Base-by-base conservation (phyloP, 2,113 vertebrate species). In the Rhipidura dahli region DNA sequence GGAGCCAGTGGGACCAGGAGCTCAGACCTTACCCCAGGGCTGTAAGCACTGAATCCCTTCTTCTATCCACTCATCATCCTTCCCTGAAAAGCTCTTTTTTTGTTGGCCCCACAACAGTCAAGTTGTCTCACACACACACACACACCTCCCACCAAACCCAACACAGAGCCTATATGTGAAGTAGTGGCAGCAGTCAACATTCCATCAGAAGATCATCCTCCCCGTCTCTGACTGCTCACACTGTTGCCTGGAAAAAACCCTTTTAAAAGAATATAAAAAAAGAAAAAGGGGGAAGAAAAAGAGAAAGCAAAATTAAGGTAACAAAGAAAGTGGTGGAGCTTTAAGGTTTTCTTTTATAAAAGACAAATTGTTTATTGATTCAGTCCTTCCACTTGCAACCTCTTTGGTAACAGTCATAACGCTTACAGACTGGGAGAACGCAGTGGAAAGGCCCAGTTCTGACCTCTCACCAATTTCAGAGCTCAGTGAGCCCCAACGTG, bases 371-470 rank as follows among this genome's bases (percentile, higher is more conserved):
- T 97, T 96, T 95, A 95, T 95, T 95, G 92, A 79, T 94, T 96
- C 92, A 56, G 79, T 95, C 93, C 82, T 96, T 96, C 94, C 94
- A 95, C 95, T 97, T 94, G 95, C 95, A 96, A 94, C 94, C 93
- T 97, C 95, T 96, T 97, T 97, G 96, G 95, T 94, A 97, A 96
- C 94, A 95, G 94, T 90, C 95, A 4, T 63, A 80, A 94, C 79
- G 64, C 88, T 88, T 94, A 89, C 82, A 92, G 91, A 87, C 91
- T 61, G 79, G 90, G 94, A 95, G 94, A 95, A 95, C 44, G 53
- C 91, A 92, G 90, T 85, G 87, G 79, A 77, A 93, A 86, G 82
- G 89, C 71, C 82, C 56, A 45, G 0, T 96, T 94, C 70, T 94
- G 91, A 21, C 91, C 71, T 92, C 93, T 83, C 93, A 72, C 94